Evolutionary conservation across 2,888 invertebrate genomes (phyloP).

Genomic region (Sarcophaga variegata): DNA sequence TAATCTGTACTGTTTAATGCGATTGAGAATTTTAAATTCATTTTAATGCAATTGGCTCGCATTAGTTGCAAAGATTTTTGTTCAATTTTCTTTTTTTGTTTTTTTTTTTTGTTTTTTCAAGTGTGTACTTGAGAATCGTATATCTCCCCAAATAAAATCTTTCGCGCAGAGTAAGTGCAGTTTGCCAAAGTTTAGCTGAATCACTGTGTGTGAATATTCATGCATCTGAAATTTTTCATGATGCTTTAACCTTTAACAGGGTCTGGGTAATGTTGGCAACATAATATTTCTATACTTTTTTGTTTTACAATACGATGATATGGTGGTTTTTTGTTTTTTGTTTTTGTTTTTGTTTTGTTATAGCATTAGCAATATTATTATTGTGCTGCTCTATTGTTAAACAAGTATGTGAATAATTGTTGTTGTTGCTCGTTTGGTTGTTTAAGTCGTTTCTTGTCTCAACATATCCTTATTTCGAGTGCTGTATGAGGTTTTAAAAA

Average conservation of each 20-base stretch:
- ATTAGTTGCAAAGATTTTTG: slow-evolving; percentile 41
- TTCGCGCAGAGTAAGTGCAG: neutral
- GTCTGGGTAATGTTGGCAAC: slow-evolving; percentile 57
- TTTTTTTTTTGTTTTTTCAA: slow-evolving; percentile 4
- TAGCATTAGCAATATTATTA: slow-evolving; percentile 7
- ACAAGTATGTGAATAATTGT: neutral
- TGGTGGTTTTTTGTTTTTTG: neutral
- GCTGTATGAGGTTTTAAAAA: slow-evolving; percentile 24
- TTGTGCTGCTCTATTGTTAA: neutral
- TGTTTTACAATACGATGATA: neutral
- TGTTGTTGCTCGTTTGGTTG: slow-evolving; percentile 33
- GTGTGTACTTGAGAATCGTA: slow-evolving; percentile 53
- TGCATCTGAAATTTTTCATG: slow-evolving; percentile 54
- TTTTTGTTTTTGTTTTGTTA: slow-evolving; percentile 3
- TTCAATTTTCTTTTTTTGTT: neutral
- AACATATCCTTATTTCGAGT: slow-evolving; percentile 28
- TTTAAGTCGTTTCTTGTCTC: slow-evolving; percentile 13
- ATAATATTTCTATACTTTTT: slow-evolving; percentile 7
- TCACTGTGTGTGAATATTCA: slow-evolving; percentile 55
- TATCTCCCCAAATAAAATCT: slow-evolving; percentile 6
- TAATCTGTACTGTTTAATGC: neutral
- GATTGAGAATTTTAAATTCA: slow-evolving; percentile 24
- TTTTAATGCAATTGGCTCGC: slow-evolving; percentile 50
- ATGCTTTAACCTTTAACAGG: slow-evolving; percentile 70
- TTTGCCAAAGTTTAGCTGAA: too few species aligned